A percentile compares a stretch with the other conserved stretches of the same genome.
Evolutionary conservation across 2,113 vertebrate species (phyloP).

Genomic region (Pan troglodytes): NHGRI_mPanTro3-v2.1_pri NC_072398.2:226259501-226260000

Average conservation of each 20-base stretch:
- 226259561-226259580: accelerated
- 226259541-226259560: accelerated
- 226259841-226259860: accelerated
- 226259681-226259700: not conserved
- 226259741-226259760: not conserved
- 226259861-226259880: not conserved
- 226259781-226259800: not conserved
- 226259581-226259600: accelerated
- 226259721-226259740: not conserved
- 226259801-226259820: not conserved
- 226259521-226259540: too few species aligned
- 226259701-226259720: not conserved
- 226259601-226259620: not conserved
- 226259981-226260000: not conserved
- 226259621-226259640: not conserved
- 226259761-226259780: not conserved
- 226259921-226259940: not conserved
- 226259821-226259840: accelerated
- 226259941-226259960: not conserved
- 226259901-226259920: too few species aligned
- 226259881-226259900: accelerated
- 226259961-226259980: accelerated
- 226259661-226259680: accelerated
- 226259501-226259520: not conserved
- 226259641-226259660: not conserved